Base-by-base conservation (phyloP, 2,113 vertebrate species). In the Thamnaconus septentrionalis region DNA sequence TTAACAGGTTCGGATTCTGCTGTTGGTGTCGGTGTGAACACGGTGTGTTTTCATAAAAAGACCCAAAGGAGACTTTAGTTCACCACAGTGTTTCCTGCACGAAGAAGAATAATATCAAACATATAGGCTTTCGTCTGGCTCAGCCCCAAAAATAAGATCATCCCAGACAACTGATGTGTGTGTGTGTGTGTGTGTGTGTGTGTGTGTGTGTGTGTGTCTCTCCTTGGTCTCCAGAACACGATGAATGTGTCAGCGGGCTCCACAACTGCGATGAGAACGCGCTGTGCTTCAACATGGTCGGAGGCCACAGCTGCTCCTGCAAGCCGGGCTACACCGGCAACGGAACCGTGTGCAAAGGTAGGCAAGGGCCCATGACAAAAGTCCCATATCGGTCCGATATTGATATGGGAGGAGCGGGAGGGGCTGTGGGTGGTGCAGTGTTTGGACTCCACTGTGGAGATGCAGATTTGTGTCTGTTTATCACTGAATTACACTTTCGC, bases 191-290 rank as follows among this genome's bases (percentile, higher is more conserved):
- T 31, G 18, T 31, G 18, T 31, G 18, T 31, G 5, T 68, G 52
- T 73, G 5, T 50, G 7, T 54, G 18, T 10, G 18, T 8, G 7
- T 64, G 7, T 41, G 31, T 59, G 45, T n/a, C 44, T 57, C 73
- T 49, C 11, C 45, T 41, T 77, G 7, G 51, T 62, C 55, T 52
- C 9, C 76, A 98, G 97, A 99, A 88, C 96, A 98, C 4, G 96
- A 99, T 0, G 97, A 99, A 80, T 99, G 97, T 56, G 54, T 90
- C 83, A 97, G 94, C 39, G 95, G 96, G 61, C 93, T 96, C 66
- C 95, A 98, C 91, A 95, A 86, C 87, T 99, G 97, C 48, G 94
- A 98, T 62, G 93, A 96, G 72, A 98, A 99, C 0, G 97, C 97
- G 0, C 79, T 99, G 48, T 99, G 97, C 80, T 98, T 98, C 85